Conservation (phyloP, 2,888 invertebrate genomes). For the Ypsolopha scabrella region DNA sequence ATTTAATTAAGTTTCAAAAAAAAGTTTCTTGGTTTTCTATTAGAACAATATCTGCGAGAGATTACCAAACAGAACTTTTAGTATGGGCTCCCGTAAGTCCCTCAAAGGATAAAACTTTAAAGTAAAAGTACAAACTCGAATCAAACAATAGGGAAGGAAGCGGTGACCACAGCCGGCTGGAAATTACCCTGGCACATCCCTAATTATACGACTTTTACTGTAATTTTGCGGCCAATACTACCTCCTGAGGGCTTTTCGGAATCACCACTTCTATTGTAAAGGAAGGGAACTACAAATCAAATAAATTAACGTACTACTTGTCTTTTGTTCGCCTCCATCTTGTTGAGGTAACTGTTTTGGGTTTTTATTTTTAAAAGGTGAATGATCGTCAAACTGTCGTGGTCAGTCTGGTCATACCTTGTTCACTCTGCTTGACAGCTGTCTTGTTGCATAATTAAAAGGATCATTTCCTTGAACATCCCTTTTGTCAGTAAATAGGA, state of each 20-base stretch:
- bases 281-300: constrained; percentile 52
- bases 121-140: constrained; percentile 12
- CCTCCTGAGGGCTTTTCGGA: constrained; percentile 34
- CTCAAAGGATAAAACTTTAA: background rate
- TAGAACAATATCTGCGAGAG: constrained; percentile 25
- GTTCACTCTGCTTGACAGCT: no score
- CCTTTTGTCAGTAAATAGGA: no score
- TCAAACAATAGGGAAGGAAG: constrained; percentile 61
- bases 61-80: background rate
- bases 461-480: no score
- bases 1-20: no score
- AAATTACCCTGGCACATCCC: constrained; percentile 47
- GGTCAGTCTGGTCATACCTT: no score
- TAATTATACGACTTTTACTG: constrained; percentile 59
- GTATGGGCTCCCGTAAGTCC: background rate
- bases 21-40: no score
- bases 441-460: no score
- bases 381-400: no score
- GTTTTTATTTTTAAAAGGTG: no score
- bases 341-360: background rate
- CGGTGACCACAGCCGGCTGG: constrained; percentile 46
- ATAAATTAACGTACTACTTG: constrained; percentile 36
- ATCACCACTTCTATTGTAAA: constrained; percentile 51
- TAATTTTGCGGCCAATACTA: constrained; percentile 51
- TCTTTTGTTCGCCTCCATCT: constrained; percentile 22